These are phyloP conservation scores for Oxyteleia sp. DNA, from an alignment of 2,888 invertebrate genomes.

Conservation along the genomic window DNA sequence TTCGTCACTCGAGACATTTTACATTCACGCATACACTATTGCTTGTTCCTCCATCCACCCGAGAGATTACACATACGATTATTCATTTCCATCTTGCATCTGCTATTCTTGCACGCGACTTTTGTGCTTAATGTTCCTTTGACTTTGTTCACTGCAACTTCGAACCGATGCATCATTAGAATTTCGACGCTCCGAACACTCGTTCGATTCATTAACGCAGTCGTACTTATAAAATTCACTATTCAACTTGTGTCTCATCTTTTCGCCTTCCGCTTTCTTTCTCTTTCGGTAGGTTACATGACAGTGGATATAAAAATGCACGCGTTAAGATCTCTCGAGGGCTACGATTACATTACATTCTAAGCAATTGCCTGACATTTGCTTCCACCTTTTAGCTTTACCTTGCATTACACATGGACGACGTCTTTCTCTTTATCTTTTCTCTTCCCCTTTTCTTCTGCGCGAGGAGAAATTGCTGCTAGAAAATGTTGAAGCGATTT, in stretches of 20 bases:
- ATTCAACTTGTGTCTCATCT: slow-evolving; percentile 8
- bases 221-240: slow-evolving; percentile 61
- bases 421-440: slow-evolving; percentile 7
- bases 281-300: slow-evolving; percentile 19
- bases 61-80: slow-evolving; percentile 80
- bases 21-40: slow-evolving; percentile 80
- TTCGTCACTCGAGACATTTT: slow-evolving; percentile 77
- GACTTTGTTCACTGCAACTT: slow-evolving; percentile 34
- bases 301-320: slow-evolving; percentile 51
- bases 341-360: slow-evolving; percentile 47
- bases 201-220: slow-evolving; percentile 36
- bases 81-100: slow-evolving; percentile 67
- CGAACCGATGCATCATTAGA: slow-evolving; percentile 51
- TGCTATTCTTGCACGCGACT: slow-evolving; percentile 50
- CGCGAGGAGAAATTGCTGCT: slow-evolving; percentile 7
- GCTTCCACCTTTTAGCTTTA: slow-evolving; percentile 42
- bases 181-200: slow-evolving; percentile 49
- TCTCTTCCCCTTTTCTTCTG: neutral
- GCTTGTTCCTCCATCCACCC: slow-evolving; percentile 83
- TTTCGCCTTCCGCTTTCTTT: neutral
- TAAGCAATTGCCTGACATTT: slow-evolving; percentile 49
- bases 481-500: slow-evolving; percentile 16
- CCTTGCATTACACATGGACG: slow-evolving; percentile 50
- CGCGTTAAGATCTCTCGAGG: slow-evolving; percentile 67
- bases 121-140: slow-evolving; percentile 19